Conservation (phyloP, 1,140 invertebrate genomes). For the Coboldia fuscipes region DNA sequence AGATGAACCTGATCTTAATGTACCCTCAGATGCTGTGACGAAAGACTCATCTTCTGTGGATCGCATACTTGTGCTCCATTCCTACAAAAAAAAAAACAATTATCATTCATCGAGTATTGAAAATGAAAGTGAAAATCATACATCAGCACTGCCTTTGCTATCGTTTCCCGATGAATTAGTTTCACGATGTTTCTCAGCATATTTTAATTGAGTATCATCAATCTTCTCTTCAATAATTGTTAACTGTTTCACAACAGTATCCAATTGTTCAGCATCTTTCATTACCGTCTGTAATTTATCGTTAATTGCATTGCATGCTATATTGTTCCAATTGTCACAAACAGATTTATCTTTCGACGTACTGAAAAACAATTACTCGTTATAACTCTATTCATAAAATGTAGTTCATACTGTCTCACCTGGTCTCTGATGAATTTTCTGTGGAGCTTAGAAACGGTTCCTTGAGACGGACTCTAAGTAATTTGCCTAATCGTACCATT, state of each 20-base stretch:
- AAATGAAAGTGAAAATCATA: slow-evolving; percentile 3
- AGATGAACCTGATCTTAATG: slow-evolving; percentile 33
- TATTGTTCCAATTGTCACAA: slow-evolving; percentile 22
- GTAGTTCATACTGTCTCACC: background rate
- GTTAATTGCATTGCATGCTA: slow-evolving; percentile 40
- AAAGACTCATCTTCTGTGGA: slow-evolving; percentile 33
- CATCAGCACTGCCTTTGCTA: slow-evolving; percentile 5
- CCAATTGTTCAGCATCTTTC: slow-evolving; percentile 38
- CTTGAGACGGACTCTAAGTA: slow-evolving; percentile 40
- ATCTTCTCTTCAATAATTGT: slow-evolving; percentile 13
- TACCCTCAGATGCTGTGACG: slow-evolving; percentile 43
- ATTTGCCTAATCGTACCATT: slow-evolving; percentile 43
- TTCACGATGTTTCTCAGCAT: background rate
- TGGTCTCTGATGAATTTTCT: background rate
- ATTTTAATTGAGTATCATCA: slow-evolving; percentile 2
- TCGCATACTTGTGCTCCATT: slow-evolving; percentile 17
- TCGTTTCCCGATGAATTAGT: slow-evolving; percentile 1
- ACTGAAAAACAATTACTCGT: background rate
- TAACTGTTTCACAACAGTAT: slow-evolving; percentile 29
- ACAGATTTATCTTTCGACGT: background rate
- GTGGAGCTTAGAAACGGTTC: slow-evolving; percentile 29
- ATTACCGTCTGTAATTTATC: slow-evolving; percentile 39
- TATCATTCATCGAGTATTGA: background rate
- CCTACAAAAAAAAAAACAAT: slow-evolving; percentile 8
- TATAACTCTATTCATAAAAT: background rate